Evolutionary conservation across 1,140 invertebrate genomes (phyloP).

Genomic region (Potamilus streckersoni): DNA sequence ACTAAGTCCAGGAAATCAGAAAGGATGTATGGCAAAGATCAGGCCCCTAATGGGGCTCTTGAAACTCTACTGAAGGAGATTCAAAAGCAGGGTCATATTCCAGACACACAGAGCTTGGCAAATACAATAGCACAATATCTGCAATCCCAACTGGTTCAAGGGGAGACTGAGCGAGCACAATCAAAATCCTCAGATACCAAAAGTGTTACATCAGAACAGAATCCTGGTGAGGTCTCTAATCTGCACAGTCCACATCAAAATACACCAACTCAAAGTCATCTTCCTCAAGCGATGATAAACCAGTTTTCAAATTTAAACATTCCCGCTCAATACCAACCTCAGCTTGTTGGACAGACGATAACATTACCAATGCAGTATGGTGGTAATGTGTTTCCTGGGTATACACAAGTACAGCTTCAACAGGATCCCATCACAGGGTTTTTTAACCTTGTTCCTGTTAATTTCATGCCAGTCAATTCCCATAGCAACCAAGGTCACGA

Average conservation of each 20-base stretch:
- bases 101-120: constrained; percentile 49
- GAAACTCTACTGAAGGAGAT: constrained; percentile 45
- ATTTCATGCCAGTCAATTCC: constrained; percentile 35
- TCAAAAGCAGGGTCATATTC: constrained; percentile 46
- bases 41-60: constrained; percentile 26
- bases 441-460: constrained; percentile 54
- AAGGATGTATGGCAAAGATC: neutral
- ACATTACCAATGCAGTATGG: constrained; percentile 41
- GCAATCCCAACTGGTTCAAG: constrained; percentile 33
- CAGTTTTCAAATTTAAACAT: constrained; percentile 38
- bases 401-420: constrained; percentile 56
- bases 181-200: constrained; percentile 10
- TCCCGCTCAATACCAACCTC: constrained; percentile 38
- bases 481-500: constrained; percentile 18
- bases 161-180: constrained; percentile 5
- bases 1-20: constrained; percentile 18
- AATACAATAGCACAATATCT: constrained; percentile 54
- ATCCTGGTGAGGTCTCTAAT: too few relatives aligned
- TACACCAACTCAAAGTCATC: too few relatives aligned
- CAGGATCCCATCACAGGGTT: constrained; percentile 61
- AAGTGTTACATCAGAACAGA: neutral
- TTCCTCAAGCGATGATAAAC: too few relatives aligned
- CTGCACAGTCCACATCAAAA: too few relatives aligned
- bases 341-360: constrained; percentile 42
- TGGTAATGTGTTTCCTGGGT: constrained; percentile 33